These are phyloP conservation scores for Leptosomus discolor DNA, from an alignment of 2,113 vertebrate species.

Conservation along the genomic window DNA sequence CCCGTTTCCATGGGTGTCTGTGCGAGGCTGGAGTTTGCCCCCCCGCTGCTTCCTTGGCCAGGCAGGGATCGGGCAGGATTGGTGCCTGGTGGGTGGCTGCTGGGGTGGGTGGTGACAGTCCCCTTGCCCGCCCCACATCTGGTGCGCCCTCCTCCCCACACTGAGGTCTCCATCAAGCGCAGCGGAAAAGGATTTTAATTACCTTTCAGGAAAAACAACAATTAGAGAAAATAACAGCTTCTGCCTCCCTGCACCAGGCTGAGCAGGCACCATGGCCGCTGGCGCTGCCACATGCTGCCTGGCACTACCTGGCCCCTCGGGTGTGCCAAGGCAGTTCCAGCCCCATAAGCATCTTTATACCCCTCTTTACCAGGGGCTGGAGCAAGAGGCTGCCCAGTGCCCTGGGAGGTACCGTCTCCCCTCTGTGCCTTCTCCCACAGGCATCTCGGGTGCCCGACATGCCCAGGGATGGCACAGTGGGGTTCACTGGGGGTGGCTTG, in stretches of 20 bases:
- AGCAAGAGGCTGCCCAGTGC: background rate
- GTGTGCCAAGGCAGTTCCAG: background rate
- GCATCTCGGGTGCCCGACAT: rapidly evolving
- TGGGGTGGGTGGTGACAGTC: background rate
- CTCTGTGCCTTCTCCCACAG: background rate
- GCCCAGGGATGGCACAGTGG: background rate
- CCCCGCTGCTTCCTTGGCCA: background rate
- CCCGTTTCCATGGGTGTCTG: background rate
- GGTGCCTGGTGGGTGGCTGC: background rate
- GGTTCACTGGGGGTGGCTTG: background rate
- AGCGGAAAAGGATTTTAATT: conserved; percentile 84
- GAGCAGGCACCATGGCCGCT: rapidly evolving
- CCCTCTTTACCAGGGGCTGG: background rate
- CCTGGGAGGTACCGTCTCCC: background rate
- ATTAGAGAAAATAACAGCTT: conserved; percentile 83
- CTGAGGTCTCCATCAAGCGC: conserved; percentile 71
- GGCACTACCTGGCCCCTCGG: background rate
- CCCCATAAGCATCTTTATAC: background rate
- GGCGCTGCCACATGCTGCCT: rapidly evolving
- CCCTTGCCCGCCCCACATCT: background rate
- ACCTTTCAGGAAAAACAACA: conserved; percentile 85
- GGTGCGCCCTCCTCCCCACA: background rate
- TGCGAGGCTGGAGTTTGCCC: background rate
- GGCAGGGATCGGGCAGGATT: rapidly evolving
- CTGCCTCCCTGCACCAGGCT: background rate